Evolutionary conservation across 2,888 invertebrate species (phyloP).

Genomic region (Acanthosepion lycidas): DNA sequence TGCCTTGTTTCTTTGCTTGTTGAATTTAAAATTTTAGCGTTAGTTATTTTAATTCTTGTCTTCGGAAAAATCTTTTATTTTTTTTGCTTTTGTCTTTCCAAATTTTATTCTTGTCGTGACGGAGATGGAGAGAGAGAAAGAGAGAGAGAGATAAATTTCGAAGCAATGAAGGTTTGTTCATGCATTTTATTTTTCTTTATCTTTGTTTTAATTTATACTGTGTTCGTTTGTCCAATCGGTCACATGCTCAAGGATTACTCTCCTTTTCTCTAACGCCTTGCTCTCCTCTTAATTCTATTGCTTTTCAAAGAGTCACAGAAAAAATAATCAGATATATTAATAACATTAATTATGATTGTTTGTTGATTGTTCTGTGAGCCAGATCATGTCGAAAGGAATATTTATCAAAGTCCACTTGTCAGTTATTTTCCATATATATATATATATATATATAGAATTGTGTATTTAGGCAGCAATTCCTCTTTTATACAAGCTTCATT

Average conservation of each 20-base stretch:
- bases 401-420: neutral
- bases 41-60: neutral
- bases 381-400: neutral
- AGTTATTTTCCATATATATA: neutral
- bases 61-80: neutral
- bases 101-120: neutral
- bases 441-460: too few species aligned
- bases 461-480: too few species aligned
- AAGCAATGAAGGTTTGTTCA: neutral
- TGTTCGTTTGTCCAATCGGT: neutral
- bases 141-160: neutral
- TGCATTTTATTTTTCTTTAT: neutral
- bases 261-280: too few species aligned
- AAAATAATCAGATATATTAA: neutral
- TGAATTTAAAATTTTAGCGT: neutral
- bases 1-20: neutral
- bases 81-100: neutral
- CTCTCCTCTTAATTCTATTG: neutral
- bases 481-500: too few species aligned
- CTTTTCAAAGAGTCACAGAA: neutral
- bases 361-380: neutral
- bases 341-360: constrained; percentile 10
- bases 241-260: neutral
- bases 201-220: neutral
- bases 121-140: too few species aligned